Conservation (phyloP, 2,797 vertebrate species). For the Poecilia velifera region DNA sequence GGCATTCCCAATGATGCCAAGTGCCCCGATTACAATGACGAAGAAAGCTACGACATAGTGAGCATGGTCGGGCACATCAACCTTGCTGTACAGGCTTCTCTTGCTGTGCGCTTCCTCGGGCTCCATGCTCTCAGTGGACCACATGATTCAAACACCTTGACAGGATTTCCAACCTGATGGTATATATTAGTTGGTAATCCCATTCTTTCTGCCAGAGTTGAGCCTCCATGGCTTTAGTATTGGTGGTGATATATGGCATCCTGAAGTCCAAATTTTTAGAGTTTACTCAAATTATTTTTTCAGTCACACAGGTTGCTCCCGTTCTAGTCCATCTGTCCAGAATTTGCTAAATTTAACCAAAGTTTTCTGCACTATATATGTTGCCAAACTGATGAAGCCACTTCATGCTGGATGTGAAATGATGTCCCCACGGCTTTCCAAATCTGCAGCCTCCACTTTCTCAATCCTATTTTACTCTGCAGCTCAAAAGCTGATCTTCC, state of each 20-base stretch:
- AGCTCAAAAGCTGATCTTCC: conserved; percentile 26
- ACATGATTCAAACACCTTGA: conserved; percentile 61
- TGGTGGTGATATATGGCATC: neutral
- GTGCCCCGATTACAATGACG: conserved; percentile 74
- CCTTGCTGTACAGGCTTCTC: conserved; percentile 71
- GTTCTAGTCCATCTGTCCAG: neutral
- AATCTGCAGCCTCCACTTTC: conserved; percentile 12
- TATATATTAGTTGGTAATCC: conserved; percentile 27
- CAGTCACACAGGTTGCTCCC: conserved; percentile 6
- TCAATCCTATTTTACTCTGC: conserved; percentile 7
- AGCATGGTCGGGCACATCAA: conserved; percentile 78
- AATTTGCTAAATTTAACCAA: neutral
- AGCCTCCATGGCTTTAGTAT: conserved; percentile 42
- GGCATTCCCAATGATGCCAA: conserved; percentile 78
- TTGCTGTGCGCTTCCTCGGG: conserved; percentile 59
- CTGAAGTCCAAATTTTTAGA: neutral
- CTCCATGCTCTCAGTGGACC: conserved; percentile 77
- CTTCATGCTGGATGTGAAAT: neutral
- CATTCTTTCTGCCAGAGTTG: conserved; percentile 9
- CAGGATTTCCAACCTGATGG: conserved; percentile 39
- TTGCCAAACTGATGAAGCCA: too few relatives aligned
- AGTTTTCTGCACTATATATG: neutral
- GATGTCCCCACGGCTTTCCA: conserved; percentile 19
- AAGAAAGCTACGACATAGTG: conserved; percentile 79
- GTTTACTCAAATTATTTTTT: conserved; percentile 3